Conservation (phyloP, 2,113 vertebrate species). For the Vidua macroura region DNA sequence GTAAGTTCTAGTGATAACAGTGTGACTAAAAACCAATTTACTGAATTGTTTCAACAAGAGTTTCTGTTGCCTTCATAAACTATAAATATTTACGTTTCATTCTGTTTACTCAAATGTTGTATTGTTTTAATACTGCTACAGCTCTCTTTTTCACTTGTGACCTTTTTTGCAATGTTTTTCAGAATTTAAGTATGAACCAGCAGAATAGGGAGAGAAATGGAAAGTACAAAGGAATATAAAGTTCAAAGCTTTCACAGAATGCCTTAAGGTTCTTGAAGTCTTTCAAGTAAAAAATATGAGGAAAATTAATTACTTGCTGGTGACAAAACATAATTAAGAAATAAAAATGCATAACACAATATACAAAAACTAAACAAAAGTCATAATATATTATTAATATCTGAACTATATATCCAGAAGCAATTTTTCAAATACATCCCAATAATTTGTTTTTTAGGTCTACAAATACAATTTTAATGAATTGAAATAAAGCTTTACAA, state of each 20-base stretch:
- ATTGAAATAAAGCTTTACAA: neutral
- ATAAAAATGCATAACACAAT: neutral
- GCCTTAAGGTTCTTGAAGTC: conserved; percentile 15
- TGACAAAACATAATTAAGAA: conserved; percentile 11
- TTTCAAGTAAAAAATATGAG: conserved; percentile 34
- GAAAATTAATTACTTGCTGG: conserved; percentile 31
- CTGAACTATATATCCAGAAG: neutral
- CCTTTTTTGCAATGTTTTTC: neutral
- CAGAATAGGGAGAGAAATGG: neutral
- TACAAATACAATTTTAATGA: neutral
- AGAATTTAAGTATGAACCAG: neutral
- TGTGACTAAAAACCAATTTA: neutral
- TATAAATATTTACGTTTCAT: neutral
- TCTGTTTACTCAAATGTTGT: neutral
- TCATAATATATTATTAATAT: neutral
- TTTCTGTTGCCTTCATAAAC: neutral
- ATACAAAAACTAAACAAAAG: neutral
- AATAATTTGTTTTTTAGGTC: neutral
- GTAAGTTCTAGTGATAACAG: neutral
- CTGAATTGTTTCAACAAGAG: neutral
- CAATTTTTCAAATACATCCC: neutral
- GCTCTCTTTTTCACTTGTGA: neutral
- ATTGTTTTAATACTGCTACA: neutral
- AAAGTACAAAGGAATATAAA: conserved; percentile 1
- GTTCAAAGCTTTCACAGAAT: conserved; percentile 42